phyloP scores from a whole-genome alignment of 2,113 vertebrate genomes.

The cattle (Bos taurus) region ARS-UCD2.0 NC_037328.1:114478001-114478500 shows the following conservation, averaged over 20 bases:
- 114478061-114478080: neutral
- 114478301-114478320: neutral
- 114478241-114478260: neutral
- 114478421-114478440: neutral
- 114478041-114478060: neutral
- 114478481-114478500: neutral
- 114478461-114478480: neutral
- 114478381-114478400: neutral
- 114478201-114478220: neutral
- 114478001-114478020: neutral
- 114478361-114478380: accelerated
- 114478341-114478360: neutral
- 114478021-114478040: neutral
- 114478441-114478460: neutral
- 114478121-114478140: neutral
- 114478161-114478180: neutral
- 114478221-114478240: neutral
- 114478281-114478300: neutral
- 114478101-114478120: neutral
- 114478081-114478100: neutral
- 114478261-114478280: neutral
- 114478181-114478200: neutral
- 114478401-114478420: accelerated
- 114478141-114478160: neutral
- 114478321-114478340: neutral